These are phyloP conservation scores for Heterochromis multidens DNA, from an alignment of 2,113 vertebrate species.

Conservation along the genomic window DNA sequence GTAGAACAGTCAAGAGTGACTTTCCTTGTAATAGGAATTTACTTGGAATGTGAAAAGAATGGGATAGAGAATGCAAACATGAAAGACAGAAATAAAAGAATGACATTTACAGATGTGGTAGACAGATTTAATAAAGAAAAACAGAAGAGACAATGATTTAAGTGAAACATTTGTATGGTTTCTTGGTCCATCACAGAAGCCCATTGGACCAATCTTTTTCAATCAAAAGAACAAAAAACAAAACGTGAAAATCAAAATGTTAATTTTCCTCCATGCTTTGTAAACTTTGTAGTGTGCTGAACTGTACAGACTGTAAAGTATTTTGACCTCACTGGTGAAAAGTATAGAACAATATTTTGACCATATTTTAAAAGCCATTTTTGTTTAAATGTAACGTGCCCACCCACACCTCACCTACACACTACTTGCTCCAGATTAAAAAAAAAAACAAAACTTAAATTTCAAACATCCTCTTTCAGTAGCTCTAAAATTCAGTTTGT, in stretches of 20 bases:
- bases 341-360: not conserved
- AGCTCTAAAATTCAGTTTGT: not conserved
- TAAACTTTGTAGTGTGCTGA: not conserved
- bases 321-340: not conserved
- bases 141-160: not conserved
- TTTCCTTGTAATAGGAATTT: slow-evolving; percentile 2
- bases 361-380: not conserved
- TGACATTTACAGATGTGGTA: not conserved
- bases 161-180: not conserved
- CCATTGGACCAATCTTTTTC: not conserved
- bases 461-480: not conserved
- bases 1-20: not conserved
- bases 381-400: not conserved
- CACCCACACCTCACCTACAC: not conserved
- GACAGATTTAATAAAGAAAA: not conserved
- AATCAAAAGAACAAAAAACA: not conserved
- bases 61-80: slow-evolving; percentile 43
- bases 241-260: not conserved
- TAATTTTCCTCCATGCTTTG: not conserved
- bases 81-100: slow-evolving; percentile 13
- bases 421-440: not conserved
- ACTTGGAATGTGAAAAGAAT: slow-evolving; percentile 19
- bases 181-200: not conserved
- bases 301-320: not conserved
- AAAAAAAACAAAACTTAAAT: not conserved